Conservation (phyloP, 1,140 invertebrate genomes). For the Ladona fulva region DNA sequence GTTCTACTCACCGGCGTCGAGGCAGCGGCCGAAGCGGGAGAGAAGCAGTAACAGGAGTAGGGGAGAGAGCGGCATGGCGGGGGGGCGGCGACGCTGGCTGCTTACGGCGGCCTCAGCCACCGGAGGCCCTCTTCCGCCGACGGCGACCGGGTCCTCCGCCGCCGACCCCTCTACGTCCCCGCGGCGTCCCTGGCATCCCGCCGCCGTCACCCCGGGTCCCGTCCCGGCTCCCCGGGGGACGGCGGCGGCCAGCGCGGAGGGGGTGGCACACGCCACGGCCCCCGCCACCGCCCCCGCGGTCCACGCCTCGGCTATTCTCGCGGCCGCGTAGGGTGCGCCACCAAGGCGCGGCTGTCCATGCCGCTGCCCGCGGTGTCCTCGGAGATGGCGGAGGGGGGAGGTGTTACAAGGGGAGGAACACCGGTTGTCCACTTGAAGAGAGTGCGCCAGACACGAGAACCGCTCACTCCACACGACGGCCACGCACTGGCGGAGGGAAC, state of each 20-base stretch:
- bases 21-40: not conserved
- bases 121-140: not conserved
- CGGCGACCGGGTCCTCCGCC: not conserved
- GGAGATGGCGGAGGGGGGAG: too few relatives aligned
- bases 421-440: too few relatives aligned
- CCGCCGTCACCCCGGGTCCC: not conserved
- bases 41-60: not conserved
- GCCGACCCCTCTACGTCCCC: not conserved
- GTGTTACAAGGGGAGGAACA: too few relatives aligned
- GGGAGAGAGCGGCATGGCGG: not conserved
- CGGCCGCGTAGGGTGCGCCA: not conserved
- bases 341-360: not conserved
- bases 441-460: not conserved
- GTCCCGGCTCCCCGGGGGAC: not conserved
- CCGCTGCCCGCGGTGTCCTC: not conserved
- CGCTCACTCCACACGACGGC: not conserved
- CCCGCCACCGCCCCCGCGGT: not conserved
- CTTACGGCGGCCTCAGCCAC: not conserved
- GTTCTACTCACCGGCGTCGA: not conserved
- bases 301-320: constrained; percentile 1
- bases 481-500: not conserved
- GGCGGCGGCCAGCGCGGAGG: not conserved
- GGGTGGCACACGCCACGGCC: not conserved
- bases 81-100: not conserved
- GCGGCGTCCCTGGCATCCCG: not conserved